phyloP scores from a whole-genome alignment of 2,888 invertebrate genomes.

The Drosophila mimica region DNA sequence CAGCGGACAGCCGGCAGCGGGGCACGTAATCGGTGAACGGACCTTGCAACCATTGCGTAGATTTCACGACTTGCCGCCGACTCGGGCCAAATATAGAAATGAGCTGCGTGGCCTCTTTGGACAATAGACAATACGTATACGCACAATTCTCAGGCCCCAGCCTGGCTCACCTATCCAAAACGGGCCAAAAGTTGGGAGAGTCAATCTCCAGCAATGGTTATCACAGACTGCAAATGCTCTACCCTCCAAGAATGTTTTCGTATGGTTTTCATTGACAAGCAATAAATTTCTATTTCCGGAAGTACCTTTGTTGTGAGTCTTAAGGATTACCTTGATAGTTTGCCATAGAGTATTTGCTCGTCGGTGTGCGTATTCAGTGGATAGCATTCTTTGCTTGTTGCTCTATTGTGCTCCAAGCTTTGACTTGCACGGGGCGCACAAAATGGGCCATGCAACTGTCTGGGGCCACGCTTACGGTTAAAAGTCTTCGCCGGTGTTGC shows the following conservation, averaged over 20 bases:
- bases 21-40: slow-evolving; percentile 34
- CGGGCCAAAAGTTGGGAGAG: slow-evolving; percentile 43
- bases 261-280: background rate
- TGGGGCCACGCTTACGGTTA: slow-evolving; percentile 70
- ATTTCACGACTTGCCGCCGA: slow-evolving; percentile 54
- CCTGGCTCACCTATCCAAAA: slow-evolving; percentile 35
- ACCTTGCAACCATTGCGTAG: slow-evolving; percentile 62
- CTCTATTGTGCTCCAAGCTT: slow-evolving; percentile 29
- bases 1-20: slow-evolving; percentile 2
- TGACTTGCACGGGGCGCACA: slow-evolving; percentile 57
- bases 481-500: slow-evolving; percentile 58
- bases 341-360: slow-evolving; percentile 1
- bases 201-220: slow-evolving; percentile 5
- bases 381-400: background rate
- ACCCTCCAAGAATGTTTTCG: background rate
- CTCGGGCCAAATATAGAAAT: slow-evolving; percentile 67
- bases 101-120: slow-evolving; percentile 54
- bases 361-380: slow-evolving; percentile 8
- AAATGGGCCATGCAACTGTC: slow-evolving; percentile 79
- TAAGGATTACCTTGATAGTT: background rate
- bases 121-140: slow-evolving; percentile 72
- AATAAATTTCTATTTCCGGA: background rate
- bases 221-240: slow-evolving; percentile 22
- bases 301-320: background rate
- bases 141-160: slow-evolving; percentile 65